Conservation (phyloP, 2,113 vertebrate genomes). For the Prochilodus magdalenae region DNA sequence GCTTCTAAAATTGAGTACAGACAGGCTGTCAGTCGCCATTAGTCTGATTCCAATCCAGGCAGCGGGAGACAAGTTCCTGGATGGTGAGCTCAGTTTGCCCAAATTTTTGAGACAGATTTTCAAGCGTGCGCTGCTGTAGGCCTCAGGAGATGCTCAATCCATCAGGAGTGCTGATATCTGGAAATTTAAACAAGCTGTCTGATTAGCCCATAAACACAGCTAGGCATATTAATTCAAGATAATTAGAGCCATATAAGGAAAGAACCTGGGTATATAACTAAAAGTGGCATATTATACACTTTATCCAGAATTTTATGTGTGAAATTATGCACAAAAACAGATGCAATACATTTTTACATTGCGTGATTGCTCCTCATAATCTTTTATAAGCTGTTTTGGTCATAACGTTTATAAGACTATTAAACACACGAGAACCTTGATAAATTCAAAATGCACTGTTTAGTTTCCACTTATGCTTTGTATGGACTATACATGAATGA, state of each 20-base stretch:
- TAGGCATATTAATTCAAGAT: not conserved
- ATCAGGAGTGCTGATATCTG: not conserved
- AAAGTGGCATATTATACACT: not conserved
- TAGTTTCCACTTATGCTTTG: too few relatives aligned
- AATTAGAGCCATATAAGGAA: not conserved
- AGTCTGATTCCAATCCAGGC: conserved; percentile 4
- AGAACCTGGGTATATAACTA: not conserved
- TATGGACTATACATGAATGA: too few relatives aligned
- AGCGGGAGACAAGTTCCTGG: conserved; percentile 1
- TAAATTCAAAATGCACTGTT: too few relatives aligned
- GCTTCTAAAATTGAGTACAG: conserved; percentile 3
- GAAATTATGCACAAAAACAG: too few relatives aligned
- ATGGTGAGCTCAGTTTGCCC: conserved; percentile 10
- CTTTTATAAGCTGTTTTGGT: not conserved
- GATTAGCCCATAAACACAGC: not conserved
- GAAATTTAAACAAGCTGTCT: not conserved
- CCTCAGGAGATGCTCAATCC: not conserved
- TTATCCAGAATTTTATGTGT: not conserved
- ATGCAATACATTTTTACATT: too few relatives aligned
- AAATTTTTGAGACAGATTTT: not conserved
- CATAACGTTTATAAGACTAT: too few relatives aligned
- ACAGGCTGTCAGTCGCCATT: conserved; percentile 15
- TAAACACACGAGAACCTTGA: too few relatives aligned
- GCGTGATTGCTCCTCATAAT: not conserved
- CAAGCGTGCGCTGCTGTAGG: not conserved